Conservation (phyloP, 2,888 invertebrate genomes). For the Lasioglossum figueresi region DNA sequence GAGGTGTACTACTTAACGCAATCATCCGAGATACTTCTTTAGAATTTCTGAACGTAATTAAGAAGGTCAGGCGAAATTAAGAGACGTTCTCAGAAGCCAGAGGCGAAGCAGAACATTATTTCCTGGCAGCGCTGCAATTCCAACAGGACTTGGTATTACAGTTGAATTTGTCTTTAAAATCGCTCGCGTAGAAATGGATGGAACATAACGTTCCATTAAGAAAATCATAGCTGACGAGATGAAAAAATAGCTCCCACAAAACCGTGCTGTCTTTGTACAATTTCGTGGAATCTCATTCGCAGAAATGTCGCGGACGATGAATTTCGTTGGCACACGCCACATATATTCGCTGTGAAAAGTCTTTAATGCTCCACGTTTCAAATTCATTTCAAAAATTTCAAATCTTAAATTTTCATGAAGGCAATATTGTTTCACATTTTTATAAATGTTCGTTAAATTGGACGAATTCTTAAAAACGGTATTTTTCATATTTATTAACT, state of each 20-base stretch:
- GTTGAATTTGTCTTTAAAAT: slow-evolving; percentile 1
- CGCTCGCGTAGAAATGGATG: neutral
- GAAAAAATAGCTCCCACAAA: neutral
- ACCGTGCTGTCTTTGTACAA: neutral
- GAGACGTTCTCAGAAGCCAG: neutral
- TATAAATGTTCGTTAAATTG: too few relatives aligned
- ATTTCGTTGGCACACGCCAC: neutral
- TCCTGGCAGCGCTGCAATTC: neutral
- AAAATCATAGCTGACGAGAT: neutral
- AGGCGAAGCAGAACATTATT: slow-evolving; percentile 5
- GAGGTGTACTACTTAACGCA: neutral
- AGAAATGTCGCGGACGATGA: neutral
- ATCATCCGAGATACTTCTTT: neutral
- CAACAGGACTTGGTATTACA: neutral
- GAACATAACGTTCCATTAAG: neutral
- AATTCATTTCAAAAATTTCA: too few relatives aligned
- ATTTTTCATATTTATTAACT: too few relatives aligned
- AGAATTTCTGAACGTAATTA: slow-evolving; percentile 5
- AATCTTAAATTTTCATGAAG: too few relatives aligned
- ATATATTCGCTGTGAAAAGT: too few relatives aligned
- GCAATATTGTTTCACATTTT: too few relatives aligned
- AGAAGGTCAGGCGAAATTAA: neutral
- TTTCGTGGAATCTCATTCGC: neutral
- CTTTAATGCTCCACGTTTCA: too few relatives aligned
- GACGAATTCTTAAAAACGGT: too few relatives aligned